Evolutionary conservation across 2,113 vertebrate species (phyloP).

Genomic region (Crocuta crocuta): DNA sequence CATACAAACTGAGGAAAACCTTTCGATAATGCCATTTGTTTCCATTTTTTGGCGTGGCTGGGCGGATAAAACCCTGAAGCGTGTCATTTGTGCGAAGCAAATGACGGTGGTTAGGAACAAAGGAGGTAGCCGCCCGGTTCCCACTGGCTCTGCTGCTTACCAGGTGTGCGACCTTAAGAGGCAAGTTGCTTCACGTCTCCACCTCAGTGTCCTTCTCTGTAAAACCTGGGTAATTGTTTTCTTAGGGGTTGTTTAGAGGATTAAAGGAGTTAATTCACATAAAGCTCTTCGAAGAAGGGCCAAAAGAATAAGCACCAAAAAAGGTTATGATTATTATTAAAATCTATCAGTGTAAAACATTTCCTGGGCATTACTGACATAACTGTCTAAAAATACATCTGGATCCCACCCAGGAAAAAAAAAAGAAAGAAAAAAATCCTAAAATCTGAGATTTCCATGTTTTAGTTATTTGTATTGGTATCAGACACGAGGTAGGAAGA

Average conservation of each 20-base stretch:
- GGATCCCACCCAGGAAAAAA: neutral
- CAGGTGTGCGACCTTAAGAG: neutral
- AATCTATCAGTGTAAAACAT: neutral
- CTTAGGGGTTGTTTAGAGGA: neutral
- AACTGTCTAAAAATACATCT: conserved; percentile 52
- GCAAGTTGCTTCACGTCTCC: neutral
- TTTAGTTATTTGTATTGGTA: conserved; percentile 40
- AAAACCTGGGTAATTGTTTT: neutral
- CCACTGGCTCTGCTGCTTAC: neutral
- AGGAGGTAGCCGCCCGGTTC: neutral
- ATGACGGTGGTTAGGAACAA: neutral
- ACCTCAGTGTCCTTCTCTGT: neutral
- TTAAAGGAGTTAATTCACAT: neutral
- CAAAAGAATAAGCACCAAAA: neutral
- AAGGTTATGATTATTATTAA: neutral
- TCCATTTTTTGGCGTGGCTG: neutral
- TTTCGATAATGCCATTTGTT: neutral
- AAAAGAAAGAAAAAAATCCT: conserved; percentile 23
- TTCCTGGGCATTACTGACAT: neutral
- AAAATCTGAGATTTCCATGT: neutral
- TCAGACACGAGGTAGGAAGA: conserved; percentile 13
- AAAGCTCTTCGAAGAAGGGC: conserved; percentile 10
- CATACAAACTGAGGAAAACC: neutral
- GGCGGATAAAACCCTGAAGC: neutral
- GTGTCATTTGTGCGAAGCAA: neutral